Base-by-base conservation (phyloP, 2,888 invertebrate genomes). In the Pocota personata region DNA sequence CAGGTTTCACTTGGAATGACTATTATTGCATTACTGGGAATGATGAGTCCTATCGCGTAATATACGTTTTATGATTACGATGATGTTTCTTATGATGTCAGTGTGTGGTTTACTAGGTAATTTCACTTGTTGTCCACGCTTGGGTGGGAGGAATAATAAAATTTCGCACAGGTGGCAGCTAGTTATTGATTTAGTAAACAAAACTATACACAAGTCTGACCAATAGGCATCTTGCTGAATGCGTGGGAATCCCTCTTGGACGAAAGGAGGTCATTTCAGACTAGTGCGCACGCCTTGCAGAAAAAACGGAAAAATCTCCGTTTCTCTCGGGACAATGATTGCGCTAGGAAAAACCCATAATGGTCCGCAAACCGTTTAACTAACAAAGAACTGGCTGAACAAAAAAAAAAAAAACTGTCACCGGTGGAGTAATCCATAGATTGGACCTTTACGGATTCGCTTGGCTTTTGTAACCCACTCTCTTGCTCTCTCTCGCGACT, bases 1-100 rank as follows among this genome's bases (percentile, higher is more conserved):
- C 86, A 77, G 82, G 86, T 86, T 86, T 86, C 48, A 24, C 52
- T 66, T 58, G 82, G 67, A 72, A 82, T 57, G 76, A 77, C 82
- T 80, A 77, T 82, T 72, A 72, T 77, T 48, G 67, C 60, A 72
- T 82, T 86, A 86, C 76, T 80, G 76, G 75, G 62, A 86, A 86
- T 77, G 55, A 76, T 86, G 86, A 77, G 75, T 72, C 60, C 76
- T 76, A 80, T 62, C 76, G 72, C 67, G 72, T 77, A 82, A 67
- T 55, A 60, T 72, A 72, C 76, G 67, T 62, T 77, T 86, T 82
- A 82, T 76, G 76, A 76, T 82, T 82, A 77, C 82, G 52, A 82
- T 77, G 67, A 77, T 77, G 82, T 76, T 76, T 72, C 46, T 50
- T 72, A 62, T 67, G 76, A 80, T 64, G 64, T 55, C 57, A 73